Base-by-base conservation (phyloP, 2,888 invertebrate species). In the Eilema depressum region DNA sequence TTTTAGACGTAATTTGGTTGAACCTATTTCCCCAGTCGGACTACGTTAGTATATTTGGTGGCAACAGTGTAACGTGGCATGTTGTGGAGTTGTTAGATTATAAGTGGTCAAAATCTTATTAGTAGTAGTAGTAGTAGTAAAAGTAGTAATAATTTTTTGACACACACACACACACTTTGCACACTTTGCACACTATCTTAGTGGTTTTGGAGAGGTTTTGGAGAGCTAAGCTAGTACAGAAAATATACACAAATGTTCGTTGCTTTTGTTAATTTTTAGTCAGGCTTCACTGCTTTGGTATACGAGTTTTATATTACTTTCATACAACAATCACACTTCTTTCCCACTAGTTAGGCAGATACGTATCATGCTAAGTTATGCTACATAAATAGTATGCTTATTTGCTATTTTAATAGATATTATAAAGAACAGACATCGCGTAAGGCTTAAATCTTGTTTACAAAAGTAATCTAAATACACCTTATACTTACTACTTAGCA, bases 31-130 rank as follows among this genome's bases (percentile, higher is more conserved):
- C 53, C 53, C 53, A 53, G 53, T 53, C 10, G 20, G 53, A 53
- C 53, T 53, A 53, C n/a, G n/a, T 53, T 53, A n/a, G 53, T 53
- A n/a, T 53, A 53, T 53, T 53, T 53, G n/a, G n/a, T n/a, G 53
- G 8, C 20, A n/a, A 53, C n/a, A 53, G 53, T 53, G 53, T 47
- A 53, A n/a, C n/a, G n/a, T n/a, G 20, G n/a, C 20, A 10, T 53
- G n/a, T n/a, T n/a, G n/a, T 10, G 8, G n/a, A 47, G 12, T 47
- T 47, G 2, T 47, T 47, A 47, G 47, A 37, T 12, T 8, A 7
- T 47, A 47, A 47, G 47, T n/a, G n/a, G n/a, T 20, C 8, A n/a
- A 20, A 53, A 53, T 53, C n/a, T 10, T 10, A 53, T n/a, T 0
- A 47, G 47, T 47, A 47, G 20, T 8, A 20, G 20, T 47, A 20